phyloP scores from a whole-genome alignment of 2,797 vertebrate genomes.

The Chaetodon trifasciatus region DNA sequence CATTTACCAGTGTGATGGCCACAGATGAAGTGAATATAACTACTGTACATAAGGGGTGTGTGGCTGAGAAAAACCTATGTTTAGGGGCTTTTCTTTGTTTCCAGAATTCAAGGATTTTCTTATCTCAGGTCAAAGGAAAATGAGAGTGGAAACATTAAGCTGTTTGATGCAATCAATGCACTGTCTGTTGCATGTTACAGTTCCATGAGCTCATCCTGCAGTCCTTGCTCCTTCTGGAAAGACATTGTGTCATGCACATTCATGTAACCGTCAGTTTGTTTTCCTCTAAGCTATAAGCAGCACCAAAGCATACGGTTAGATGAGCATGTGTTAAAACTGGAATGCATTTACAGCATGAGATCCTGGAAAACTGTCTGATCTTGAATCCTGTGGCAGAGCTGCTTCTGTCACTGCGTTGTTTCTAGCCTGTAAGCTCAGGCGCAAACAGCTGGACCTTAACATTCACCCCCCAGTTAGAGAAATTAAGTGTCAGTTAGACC shows the following conservation, averaged over 20 bases:
- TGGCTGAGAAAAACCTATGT: not conserved
- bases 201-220: slow-evolving; percentile 15
- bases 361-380: slow-evolving; percentile 33
- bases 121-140: slow-evolving; percentile 65
- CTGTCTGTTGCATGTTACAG: slow-evolving; percentile 35
- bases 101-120: slow-evolving; percentile 33
- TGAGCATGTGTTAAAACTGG: slow-evolving; percentile 60
- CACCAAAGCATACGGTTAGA: slow-evolving; percentile 52
- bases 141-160: slow-evolving; percentile 14
- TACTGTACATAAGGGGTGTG: not conserved
- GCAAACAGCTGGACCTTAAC: not conserved
- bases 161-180: slow-evolving; percentile 18
- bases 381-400: slow-evolving; percentile 26
- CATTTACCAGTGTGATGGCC: not conserved
- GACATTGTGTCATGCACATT: not conserved
- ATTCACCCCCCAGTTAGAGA: not conserved
- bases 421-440: slow-evolving; percentile 36
- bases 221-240: slow-evolving; percentile 2
- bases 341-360: slow-evolving; percentile 64
- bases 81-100: slow-evolving; percentile 10
- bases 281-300: slow-evolving; percentile 15
- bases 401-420: slow-evolving; percentile 51
- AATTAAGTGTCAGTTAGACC: not conserved
- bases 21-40: not conserved
- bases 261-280: not conserved